phyloP scores from a whole-genome alignment of 2,113 vertebrate species.

The Clupea harengus region DNA sequence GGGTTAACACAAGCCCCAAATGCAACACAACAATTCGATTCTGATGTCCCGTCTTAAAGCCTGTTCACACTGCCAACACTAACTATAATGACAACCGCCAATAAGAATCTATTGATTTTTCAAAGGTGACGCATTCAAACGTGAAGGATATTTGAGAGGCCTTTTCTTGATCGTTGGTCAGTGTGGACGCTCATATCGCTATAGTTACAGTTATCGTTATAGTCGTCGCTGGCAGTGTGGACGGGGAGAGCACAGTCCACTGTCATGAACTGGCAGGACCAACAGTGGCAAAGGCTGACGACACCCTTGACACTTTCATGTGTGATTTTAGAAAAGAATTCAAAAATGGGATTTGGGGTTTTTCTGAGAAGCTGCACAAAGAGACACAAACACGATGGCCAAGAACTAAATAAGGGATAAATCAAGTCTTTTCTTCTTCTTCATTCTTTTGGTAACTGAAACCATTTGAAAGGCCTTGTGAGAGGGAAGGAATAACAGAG shows the following conservation, averaged over 20 bases:
- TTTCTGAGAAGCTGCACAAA: neutral
- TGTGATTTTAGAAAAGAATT: neutral
- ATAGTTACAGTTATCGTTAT: too few relatives aligned
- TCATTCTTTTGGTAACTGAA: slow-evolving; percentile 6
- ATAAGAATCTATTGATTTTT: neutral
- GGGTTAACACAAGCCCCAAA: too few relatives aligned
- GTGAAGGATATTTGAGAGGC: too few relatives aligned
- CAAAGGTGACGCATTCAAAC: too few relatives aligned
- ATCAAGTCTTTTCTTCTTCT: neutral
- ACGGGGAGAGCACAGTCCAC: too few relatives aligned
- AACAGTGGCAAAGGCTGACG: neutral
- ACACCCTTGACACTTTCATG: neutral
- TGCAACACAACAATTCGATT: too few relatives aligned
- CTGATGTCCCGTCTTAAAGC: too few relatives aligned
- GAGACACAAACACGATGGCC: neutral
- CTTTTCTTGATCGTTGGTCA: too few relatives aligned
- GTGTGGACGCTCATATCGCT: too few relatives aligned
- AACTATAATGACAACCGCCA: neutral
- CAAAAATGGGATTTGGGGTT: neutral
- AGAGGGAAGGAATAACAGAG: neutral
- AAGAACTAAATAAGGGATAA: neutral
- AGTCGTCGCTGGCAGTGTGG: too few relatives aligned
- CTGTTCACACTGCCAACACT: too few relatives aligned
- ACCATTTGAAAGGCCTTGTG: neutral
- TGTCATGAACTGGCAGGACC: too few relatives aligned